Percentiles rank a stretch among this genome's conserved stretches.
These are phyloP conservation scores for Lordiphosa mommai DNA, from an alignment of 1,140 invertebrate species.

Conservation along the genomic window DNA sequence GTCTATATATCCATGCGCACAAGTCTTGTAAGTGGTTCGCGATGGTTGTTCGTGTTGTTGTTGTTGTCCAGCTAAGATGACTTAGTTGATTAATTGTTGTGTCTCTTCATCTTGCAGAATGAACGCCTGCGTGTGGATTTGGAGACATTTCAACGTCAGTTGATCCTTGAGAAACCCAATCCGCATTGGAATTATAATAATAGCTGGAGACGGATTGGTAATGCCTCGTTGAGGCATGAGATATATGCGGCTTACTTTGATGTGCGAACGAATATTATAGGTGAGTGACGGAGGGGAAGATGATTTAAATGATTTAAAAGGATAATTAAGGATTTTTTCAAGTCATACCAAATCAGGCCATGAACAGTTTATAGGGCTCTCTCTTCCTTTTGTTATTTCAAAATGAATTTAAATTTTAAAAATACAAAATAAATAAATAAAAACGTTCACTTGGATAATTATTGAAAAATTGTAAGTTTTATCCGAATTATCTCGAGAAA, in stretches of 20 bases:
- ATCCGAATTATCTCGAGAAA: no score
- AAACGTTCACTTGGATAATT: no score
- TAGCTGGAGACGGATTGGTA: slow-evolving; percentile 67
- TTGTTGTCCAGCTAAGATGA: not conserved
- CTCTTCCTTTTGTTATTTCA: no score
- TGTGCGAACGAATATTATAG: slow-evolving; percentile 56
- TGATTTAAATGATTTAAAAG: no score
- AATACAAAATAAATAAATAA: no score
- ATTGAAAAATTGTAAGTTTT: no score
- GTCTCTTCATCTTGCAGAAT: slow-evolving; percentile 36
- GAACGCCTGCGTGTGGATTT: slow-evolving; percentile 64
- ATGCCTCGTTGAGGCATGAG: slow-evolving; percentile 46
- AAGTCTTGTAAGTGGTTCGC: slow-evolving; percentile 58
- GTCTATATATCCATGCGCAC: slow-evolving; percentile 71
- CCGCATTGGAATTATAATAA: slow-evolving; percentile 68
- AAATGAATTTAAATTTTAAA: no score
- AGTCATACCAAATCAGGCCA: no score
- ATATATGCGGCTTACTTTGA: slow-evolving; percentile 77
- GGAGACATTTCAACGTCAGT: slow-evolving; percentile 39
- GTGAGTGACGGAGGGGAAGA: no score
- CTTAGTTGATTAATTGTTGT: no score
- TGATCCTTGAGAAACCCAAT: slow-evolving; percentile 55
- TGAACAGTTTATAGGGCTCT: no score
- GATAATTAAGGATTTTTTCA: no score
- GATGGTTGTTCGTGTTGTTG: not conserved